A percentile compares a stretch with the other conserved stretches of the same genome.
These are phyloP conservation scores for Psittacara wagleri DNA, from an alignment of 2,113 vertebrate species.

Conservation along the genomic window DNA sequence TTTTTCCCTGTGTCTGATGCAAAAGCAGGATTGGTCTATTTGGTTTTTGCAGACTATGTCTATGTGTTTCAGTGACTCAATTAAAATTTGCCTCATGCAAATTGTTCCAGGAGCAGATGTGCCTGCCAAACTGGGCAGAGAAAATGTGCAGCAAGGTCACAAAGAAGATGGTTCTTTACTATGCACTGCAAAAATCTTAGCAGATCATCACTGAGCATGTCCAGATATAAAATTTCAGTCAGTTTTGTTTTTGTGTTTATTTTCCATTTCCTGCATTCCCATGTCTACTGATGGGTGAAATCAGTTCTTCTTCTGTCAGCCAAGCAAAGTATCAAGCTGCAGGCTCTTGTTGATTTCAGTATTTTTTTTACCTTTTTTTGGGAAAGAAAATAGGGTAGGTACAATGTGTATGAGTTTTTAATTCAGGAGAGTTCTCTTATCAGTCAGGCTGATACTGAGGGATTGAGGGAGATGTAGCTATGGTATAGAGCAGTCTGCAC, in stretches of 20 bases:
- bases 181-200: constrained; percentile 36
- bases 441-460: background rate
- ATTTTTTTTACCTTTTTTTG: background rate
- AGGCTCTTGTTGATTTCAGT: background rate
- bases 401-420: background rate
- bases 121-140: constrained; percentile 49
- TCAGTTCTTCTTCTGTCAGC: constrained; percentile 26
- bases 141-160: constrained; percentile 48
- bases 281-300: constrained; percentile 47
- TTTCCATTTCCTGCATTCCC: constrained; percentile 27
- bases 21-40: background rate
- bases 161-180: constrained; percentile 35
- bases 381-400: background rate
- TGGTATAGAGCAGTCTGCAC: background rate
- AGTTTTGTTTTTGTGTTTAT: constrained; percentile 10
- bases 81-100: constrained; percentile 58
- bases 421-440: background rate
- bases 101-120: constrained; percentile 56
- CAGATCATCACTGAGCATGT: constrained; percentile 25
- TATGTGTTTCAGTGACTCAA: constrained; percentile 42
- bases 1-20: background rate
- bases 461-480: background rate
- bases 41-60: background rate
- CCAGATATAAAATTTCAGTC: constrained; percentile 44
- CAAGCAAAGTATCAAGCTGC: constrained; percentile 7